Base-by-base conservation (phyloP, 2,888 invertebrate genomes). In the Pherbina coryleti region DNA sequence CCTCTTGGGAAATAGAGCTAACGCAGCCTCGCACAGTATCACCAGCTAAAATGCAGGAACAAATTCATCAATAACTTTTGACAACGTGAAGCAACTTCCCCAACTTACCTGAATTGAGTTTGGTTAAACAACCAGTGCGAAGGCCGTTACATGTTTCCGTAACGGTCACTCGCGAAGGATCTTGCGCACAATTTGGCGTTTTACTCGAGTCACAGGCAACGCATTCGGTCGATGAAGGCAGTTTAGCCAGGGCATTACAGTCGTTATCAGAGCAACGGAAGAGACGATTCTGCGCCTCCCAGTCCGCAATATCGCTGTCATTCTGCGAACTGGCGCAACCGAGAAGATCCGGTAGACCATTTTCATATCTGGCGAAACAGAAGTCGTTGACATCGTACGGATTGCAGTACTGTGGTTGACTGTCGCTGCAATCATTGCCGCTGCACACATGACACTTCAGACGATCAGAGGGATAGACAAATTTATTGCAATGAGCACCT, bases 321-420 rank as follows among this genome's bases (percentile, higher is more conserved):
- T 83, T 85, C 75, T 87, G 84, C 19, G 82, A 79, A 73, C 85
- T 86, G 8, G 82, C 83, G 37, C 89, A 89, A 25, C 89, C 89
- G 80, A 85, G 62, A 0, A 84, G 60, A 25, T 85, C 81, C 0
- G 85, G 76, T 0, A 22, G 60, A 4, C 84, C 84, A 8, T 71
- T 79, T n/a, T 82, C 83, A 75, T 85, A 88, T 80, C 86, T 88
- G 60, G 87, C 86, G 70, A 86, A 86, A 78, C 89, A 89, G 34
- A 79, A 85, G 70, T 89, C 89, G 1, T 82, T 72, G 9, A 77
- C 31, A 0, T 79, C 76, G 62, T 88, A 87, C 1, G 66, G 64
- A 5, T 66, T n/a, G 60, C 89, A 89, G 55, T 66, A 60, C 66
- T 84, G 77, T 5, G 82, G 19, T 4, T 11, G 72, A 49, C 83